Base-by-base conservation (phyloP, 2,113 vertebrate species). In the Nycticorax nycticorax region DNA sequence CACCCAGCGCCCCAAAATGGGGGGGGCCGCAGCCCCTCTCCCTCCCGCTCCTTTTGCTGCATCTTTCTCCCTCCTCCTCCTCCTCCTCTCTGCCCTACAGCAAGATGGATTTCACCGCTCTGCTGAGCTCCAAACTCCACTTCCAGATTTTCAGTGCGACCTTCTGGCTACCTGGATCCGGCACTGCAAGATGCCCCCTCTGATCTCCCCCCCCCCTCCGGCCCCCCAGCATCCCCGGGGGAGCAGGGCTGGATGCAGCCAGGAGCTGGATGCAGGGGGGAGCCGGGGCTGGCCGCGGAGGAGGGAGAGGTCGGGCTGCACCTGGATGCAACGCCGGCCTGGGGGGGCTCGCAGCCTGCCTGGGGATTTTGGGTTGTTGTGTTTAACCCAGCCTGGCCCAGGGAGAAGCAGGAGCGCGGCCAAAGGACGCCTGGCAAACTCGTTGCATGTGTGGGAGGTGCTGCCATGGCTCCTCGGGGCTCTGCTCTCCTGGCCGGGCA, bases 91-190 rank as follows among this genome's bases (percentile, higher is more conserved):
- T 78, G 66, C 85, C 91, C 93, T 90, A 41, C 75, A 93, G 87
- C 83, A 6, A 95, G 86, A 19, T 5, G 4, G 92, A 75, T 94
- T 92, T 85, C 89, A 66, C 9, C 4, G 64, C 93, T 95, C 72
- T 93, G 78, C 67, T 78, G 71, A 93, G 94, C 96, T 92, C 68
- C 71, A 64, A 92, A 96, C 89, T 97, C 96, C 96, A 93, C 75
- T 96, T 96, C 96, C 96, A 97, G 94, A 79, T 97, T 97, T 97
- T 97, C 96, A 94, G 81, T 79, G 71, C 82, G 96, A 97, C 96
- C 95, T 95, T 95, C 93, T 94, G 90, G 95, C 96, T 97, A 97
- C 96, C 96, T 97, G 96, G 96, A 95, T 94, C 94, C 81, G 1
- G 88, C 94, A 64, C 66, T 91, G 95, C 96, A 93, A 95, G 96